phyloP scores from a whole-genome alignment of 2,113 vertebrate species.

The Sciurus niger region DNA sequence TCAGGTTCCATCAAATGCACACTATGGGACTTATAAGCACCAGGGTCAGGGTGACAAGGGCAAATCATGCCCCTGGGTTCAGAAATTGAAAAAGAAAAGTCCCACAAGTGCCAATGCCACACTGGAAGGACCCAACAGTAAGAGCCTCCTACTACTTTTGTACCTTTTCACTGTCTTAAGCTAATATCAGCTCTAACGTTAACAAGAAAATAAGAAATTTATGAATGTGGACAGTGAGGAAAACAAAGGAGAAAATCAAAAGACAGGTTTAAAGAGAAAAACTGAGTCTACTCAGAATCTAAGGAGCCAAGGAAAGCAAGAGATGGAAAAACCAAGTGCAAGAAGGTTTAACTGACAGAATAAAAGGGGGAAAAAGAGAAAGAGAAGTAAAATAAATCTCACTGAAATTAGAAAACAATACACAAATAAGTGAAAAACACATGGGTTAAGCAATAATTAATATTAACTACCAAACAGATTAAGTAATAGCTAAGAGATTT shows the following conservation, averaged over 20 bases:
- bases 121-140: neutral
- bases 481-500: neutral
- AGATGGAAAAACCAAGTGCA: constrained; percentile 23
- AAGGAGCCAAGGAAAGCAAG: neutral
- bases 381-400: neutral
- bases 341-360: neutral
- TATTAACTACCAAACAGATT: neutral
- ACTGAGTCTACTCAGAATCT: neutral
- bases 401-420: neutral
- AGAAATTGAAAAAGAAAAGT: neutral
- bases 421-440: constrained; percentile 5
- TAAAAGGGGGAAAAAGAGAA: neutral
- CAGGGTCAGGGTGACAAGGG: neutral
- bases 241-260: neutral
- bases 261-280: neutral
- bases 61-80: neutral
- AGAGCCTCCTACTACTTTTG: neutral
- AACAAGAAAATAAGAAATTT: neutral
- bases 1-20: neutral
- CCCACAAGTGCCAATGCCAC: neutral
- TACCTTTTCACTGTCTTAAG: neutral
- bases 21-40: neutral
- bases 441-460: neutral
- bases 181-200: neutral
- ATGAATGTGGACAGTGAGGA: neutral